These are phyloP conservation scores for Megalonaias nervosa DNA, from an alignment of 1,140 invertebrate species.

Conservation along the genomic window DNA sequence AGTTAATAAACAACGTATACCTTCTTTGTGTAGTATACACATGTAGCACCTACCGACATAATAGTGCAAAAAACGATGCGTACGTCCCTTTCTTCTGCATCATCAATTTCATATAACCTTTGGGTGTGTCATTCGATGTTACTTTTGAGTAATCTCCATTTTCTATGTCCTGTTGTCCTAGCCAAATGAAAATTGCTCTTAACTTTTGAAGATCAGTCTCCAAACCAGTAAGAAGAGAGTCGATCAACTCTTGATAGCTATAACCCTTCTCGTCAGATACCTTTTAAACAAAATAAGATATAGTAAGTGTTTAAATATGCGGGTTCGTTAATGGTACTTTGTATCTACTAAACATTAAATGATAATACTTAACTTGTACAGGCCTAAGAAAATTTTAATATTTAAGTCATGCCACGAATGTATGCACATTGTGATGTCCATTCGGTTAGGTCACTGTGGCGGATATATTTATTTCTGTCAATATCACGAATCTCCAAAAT, in stretches of 20 bases:
- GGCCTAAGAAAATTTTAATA: too few species aligned
- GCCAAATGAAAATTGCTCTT: slow-evolving; percentile 38
- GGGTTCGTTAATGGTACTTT: too few species aligned
- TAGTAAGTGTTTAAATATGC: too few species aligned
- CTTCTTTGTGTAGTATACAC: not conserved
- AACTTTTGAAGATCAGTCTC: slow-evolving; percentile 35
- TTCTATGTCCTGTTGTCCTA: slow-evolving; percentile 31
- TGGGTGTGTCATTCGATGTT: slow-evolving; percentile 83
- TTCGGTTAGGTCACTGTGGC: too few species aligned
- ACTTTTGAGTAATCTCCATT: slow-evolving; percentile 71
- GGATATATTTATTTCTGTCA: too few species aligned
- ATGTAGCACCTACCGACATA: slow-evolving; percentile 74
- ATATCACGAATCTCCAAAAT: too few species aligned
- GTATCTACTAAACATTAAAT: too few species aligned
- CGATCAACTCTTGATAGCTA: slow-evolving; percentile 26
- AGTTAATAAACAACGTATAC: not conserved
- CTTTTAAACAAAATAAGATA: too few species aligned
- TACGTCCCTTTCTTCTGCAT: slow-evolving; percentile 99
- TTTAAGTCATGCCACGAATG: too few species aligned
- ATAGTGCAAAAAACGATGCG: slow-evolving; percentile 93
- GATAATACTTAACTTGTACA: too few species aligned
- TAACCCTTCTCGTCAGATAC: not conserved
- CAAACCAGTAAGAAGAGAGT: slow-evolving; percentile 7
- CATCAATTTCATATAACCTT: slow-evolving; percentile 94
- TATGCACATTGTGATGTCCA: too few species aligned